A percentile compares a stretch with the other conserved stretches of the same genome.
Evolutionary conservation across 2,797 vertebrate genomes (phyloP).

Genomic region (Pterois miles): DNA sequence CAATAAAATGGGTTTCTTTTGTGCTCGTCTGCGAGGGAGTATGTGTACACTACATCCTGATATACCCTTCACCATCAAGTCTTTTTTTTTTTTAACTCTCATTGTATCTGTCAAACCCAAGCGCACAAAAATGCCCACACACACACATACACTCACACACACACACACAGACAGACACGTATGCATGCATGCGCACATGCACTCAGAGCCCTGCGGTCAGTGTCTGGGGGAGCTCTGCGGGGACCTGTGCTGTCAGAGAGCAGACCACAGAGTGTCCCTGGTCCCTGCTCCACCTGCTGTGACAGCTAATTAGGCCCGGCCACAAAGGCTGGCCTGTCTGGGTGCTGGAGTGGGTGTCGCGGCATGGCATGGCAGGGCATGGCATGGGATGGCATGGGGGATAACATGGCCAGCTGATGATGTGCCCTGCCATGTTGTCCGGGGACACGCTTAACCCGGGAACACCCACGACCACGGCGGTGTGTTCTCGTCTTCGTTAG

Average conservation of each 20-base stretch:
- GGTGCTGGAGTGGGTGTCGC: conserved; percentile 69
- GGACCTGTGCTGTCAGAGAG: conserved; percentile 74
- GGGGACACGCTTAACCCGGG: conserved; percentile 56
- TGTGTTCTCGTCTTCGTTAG: conserved; percentile 58
- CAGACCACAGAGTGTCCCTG: conserved; percentile 65
- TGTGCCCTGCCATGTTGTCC: conserved; percentile 65
- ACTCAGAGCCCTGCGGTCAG: conserved; percentile 27
- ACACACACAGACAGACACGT: neutral
- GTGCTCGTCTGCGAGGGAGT: conserved; percentile 29
- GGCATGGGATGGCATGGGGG: conserved; percentile 55
- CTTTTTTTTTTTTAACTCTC: neutral
- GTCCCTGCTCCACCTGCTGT: conserved; percentile 76
- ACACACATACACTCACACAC: neutral
- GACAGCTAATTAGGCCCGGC: conserved; percentile 82
- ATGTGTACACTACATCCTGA: conserved; percentile 36
- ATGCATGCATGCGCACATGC: neutral
- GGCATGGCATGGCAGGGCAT: conserved; percentile 65
- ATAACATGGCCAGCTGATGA: conserved; percentile 66
- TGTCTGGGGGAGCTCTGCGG: conserved; percentile 62
- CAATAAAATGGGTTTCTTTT: conserved; percentile 30
- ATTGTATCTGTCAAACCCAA: conserved; percentile 24
- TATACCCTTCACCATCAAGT: conserved; percentile 42
- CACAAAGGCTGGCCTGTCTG: conserved; percentile 72
- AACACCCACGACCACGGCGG: conserved; percentile 48
- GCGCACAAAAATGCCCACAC: conserved; percentile 10